Evolutionary conservation across 2,113 vertebrate species (phyloP), one percentile per base, ranked within the genome.

Genomic region (Indri indri): DNA sequence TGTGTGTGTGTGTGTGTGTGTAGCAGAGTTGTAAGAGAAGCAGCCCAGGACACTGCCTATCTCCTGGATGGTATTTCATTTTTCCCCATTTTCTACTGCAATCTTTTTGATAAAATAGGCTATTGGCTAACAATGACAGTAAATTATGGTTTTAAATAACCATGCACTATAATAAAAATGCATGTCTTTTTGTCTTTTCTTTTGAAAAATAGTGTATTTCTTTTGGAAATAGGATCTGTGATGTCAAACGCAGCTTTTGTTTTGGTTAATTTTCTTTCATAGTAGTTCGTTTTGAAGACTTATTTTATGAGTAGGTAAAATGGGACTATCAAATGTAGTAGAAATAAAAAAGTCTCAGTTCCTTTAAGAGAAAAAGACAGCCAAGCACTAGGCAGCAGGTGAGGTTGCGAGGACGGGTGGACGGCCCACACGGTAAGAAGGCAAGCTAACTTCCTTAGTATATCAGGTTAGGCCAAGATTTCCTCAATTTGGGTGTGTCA

Each of bases 61-160:
- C 45, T 82, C 16, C 34, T 73, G 52, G 16, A 45, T 30, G 8
- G 7, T 80, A 61, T 37, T 86, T 73, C 17, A 37, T 45, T 80
- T 45, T 25, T 4, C 2, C 16, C 12, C 37, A 8, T 45, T 59
- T 86, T 71, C 34, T 18, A 82, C 14, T 73, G 30, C 40, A 90
- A 57, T 65, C 47, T 86, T 82, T 82, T 42, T 77, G 40, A 80
- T 84, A 90, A 90, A 71, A 76, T 4, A 90, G 17, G 42, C 14
- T 16, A 40, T 30, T 81, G 57, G 9, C 23, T 95, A 59, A 90
- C 80, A 91, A 84, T 65, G 11, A n/a, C 47, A 87, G 66, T 73
- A 71, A 85, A 79, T 74, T 54, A 63, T 82, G 34, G 5, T 83
- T 87, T 92, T 89, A 94, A 91, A 91, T 91, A 90, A 84, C 20